phyloP scores from a whole-genome alignment of 2,113 vertebrate genomes.

The Salvelinus alpinus region DNA sequence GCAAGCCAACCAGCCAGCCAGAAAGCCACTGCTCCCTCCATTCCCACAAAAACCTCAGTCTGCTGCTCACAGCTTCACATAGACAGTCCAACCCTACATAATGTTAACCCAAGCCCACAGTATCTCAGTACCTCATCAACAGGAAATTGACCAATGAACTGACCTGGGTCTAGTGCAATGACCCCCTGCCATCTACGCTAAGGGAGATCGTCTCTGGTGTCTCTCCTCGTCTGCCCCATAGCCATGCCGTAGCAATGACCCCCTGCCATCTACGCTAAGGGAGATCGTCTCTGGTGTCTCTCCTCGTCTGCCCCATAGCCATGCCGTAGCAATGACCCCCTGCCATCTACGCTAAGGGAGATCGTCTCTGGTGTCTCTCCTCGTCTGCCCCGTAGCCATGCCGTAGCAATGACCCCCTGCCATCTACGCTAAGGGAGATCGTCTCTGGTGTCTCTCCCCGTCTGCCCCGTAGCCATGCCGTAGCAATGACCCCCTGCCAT shows the following conservation, averaged over 20 bases:
- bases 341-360: too few relatives aligned
- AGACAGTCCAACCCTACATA: background rate
- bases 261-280: too few relatives aligned
- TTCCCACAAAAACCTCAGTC: too few relatives aligned
- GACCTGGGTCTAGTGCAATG: conserved; percentile 24
- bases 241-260: background rate
- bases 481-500: conserved; percentile 21
- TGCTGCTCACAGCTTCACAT: background rate
- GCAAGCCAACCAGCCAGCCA: too few relatives aligned
- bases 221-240: conserved; percentile 1
- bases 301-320: too few relatives aligned
- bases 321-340: too few relatives aligned
- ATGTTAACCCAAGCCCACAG: background rate
- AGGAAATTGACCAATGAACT: background rate
- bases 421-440: conserved; percentile 29
- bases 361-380: too few relatives aligned
- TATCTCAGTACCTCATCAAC: conserved; percentile 12
- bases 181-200: conserved; percentile 26
- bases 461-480: background rate
- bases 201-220: conserved; percentile 26
- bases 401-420: too few relatives aligned
- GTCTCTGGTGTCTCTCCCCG: conserved; percentile 18
- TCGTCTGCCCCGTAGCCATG: too few relatives aligned
- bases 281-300: too few relatives aligned
- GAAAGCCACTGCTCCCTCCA: too few relatives aligned